Evolutionary conservation across 1,140 invertebrate species (phyloP), one percentile per base, ranked within the genome.

Genomic region (Drosophila ficusphila): DNA sequence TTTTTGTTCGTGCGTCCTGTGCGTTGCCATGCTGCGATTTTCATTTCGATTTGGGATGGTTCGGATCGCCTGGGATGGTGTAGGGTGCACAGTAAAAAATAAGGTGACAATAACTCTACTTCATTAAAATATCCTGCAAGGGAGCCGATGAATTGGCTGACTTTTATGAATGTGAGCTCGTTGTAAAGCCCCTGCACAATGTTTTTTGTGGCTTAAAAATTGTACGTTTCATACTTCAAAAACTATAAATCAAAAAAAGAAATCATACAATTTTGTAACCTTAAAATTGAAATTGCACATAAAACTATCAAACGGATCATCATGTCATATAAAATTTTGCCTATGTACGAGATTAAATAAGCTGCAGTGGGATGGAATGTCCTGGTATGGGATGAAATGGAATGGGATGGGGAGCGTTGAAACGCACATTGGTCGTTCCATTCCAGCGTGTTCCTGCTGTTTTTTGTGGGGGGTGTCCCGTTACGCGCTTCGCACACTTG

Each of bases 21-120:
- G 70, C 73, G 74, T 71, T 64, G 67, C 54, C 76, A 69, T 61
- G 62, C 76, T 78, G 61, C 75, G 73, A 61, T 58, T 58, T 58
- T 29, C 54, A 72, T 71, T 76, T 61, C 46, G 72, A 75, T 74
- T 71, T 33, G 65, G 68, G 65, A 71, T 71, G 65, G 31, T 27
- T 42, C 34, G 41, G 60, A 53, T 51, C 42, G 54, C 3, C 29
- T 21, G 23, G 41, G 21, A 42, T 54, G 48, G 46, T 31, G 19
- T 49, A 31, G 25, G 27, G n/a, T n/a, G 51, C 14, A 27, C 38
- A 47, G 18, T 42, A n/a, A 41, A 12, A 7, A 4, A 44, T 9
- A 29, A 8, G 3, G 9, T 8, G 6, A 5, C 7, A 6, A 7
- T 7, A 5, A 6, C 25, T 27, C 2, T 27, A 5, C 2, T 2